Conservation (phyloP, 2,113 vertebrate species). For the Psittacula cyanocephala region DNA sequence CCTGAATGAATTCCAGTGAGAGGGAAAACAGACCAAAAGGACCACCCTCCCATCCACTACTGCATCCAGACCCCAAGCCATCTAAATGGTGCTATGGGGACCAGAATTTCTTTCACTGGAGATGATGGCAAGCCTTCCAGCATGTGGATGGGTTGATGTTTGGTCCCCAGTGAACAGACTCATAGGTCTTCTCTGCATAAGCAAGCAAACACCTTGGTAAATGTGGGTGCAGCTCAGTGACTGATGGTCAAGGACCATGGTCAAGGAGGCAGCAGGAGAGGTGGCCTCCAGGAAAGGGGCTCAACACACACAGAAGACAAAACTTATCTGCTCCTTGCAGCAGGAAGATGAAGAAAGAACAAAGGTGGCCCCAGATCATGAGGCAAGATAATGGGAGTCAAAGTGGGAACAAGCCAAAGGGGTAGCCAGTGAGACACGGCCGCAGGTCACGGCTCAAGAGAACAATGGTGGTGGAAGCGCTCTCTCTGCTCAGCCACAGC, state of each 20-base stretch:
- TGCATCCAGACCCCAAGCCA: neutral
- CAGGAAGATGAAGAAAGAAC: neutral
- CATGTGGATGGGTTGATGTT: neutral
- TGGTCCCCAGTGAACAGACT: fast-evolving
- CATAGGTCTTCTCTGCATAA: neutral
- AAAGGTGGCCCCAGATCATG: neutral
- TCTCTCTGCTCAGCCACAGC: neutral
- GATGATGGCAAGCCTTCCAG: neutral
- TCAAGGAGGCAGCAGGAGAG: neutral
- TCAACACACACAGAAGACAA: neutral
- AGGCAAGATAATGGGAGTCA: neutral
- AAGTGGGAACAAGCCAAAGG: neutral
- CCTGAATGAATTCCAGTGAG: fast-evolving
- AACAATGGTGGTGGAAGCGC: fast-evolving
- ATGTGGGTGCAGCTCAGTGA: neutral
- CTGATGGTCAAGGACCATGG: neutral
- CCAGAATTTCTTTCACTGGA: neutral
- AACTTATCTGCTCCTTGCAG: neutral
- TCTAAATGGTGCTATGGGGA: fast-evolving
- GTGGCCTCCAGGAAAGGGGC: neutral
- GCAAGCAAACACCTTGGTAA: neutral
- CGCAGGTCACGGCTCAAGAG: neutral
- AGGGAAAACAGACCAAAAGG: neutral
- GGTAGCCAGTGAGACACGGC: neutral
- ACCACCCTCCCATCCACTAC: neutral